phyloP scores from a whole-genome alignment of 2,113 vertebrate genomes.

The Gavia stellata region DNA sequence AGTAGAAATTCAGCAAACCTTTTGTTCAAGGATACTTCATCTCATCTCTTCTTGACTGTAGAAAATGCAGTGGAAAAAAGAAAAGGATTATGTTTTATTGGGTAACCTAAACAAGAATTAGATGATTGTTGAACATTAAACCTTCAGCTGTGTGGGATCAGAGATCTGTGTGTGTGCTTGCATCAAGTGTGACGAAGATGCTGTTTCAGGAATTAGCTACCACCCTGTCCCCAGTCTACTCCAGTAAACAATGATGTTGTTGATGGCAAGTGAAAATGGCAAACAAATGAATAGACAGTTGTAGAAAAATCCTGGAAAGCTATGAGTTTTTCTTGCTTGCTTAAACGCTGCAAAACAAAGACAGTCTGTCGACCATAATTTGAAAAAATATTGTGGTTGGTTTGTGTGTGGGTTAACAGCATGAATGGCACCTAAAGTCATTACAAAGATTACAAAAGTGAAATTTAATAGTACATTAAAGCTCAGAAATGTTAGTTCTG shows the following conservation, averaged over 20 bases:
- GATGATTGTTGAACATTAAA: background rate
- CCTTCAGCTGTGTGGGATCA: background rate
- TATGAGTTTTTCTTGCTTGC: background rate
- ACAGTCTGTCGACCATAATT: background rate
- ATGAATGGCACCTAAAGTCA: conserved; percentile 20
- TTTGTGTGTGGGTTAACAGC: conserved; percentile 25
- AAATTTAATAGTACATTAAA: conserved; percentile 41
- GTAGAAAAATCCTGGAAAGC: conserved; percentile 37
- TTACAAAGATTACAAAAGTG: conserved; percentile 29
- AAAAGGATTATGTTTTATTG: background rate
- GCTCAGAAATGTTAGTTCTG: conserved; percentile 5
- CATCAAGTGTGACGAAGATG: background rate
- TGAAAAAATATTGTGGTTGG: conserved; percentile 40
- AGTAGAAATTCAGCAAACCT: background rate
- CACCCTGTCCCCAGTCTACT: background rate
- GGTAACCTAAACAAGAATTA: background rate
- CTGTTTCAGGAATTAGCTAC: background rate
- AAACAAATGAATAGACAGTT: conserved; percentile 39
- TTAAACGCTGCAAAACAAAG: conserved; percentile 19
- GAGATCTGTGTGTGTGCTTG: background rate
- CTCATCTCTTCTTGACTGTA: background rate
- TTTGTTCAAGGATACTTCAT: background rate
- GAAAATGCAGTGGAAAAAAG: background rate
- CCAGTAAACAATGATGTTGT: background rate
- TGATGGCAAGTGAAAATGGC: background rate